phyloP scores from a whole-genome alignment of 53 echinoderm and acorn worm species.

The Henricia sp. region DNA sequence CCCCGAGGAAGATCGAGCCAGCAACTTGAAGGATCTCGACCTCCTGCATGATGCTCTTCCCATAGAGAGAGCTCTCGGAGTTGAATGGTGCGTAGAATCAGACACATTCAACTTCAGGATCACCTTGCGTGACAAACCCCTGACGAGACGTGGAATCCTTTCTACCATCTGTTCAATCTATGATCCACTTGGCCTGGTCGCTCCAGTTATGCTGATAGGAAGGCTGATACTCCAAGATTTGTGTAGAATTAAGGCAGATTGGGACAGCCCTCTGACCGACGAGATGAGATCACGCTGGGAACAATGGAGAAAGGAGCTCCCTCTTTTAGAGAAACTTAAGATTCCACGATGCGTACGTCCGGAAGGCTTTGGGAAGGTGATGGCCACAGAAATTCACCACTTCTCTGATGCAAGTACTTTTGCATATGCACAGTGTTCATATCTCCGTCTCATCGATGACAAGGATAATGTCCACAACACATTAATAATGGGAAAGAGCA shows the following conservation, averaged over 20 bases:
- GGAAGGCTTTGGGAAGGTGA: slow-evolving; percentile 9
- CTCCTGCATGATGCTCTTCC: slow-evolving; percentile 51
- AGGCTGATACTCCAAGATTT: slow-evolving; percentile 70
- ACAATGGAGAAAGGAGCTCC: slow-evolving; percentile 48
- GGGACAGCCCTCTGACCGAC: slow-evolving; percentile 74
- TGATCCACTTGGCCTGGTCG: slow-evolving; percentile 73
- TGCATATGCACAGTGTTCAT: slow-evolving; percentile 76
- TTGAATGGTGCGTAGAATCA: slow-evolving; percentile 65
- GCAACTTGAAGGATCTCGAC: slow-evolving; percentile 29
- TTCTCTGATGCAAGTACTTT: slow-evolving; percentile 64
- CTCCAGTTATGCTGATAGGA: slow-evolving; percentile 65
- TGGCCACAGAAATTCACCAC: slow-evolving; percentile 45
- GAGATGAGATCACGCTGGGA: slow-evolving; percentile 59
- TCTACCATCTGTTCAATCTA: slow-evolving; percentile 66
- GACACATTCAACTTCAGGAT: slow-evolving; percentile 69
- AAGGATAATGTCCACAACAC: slow-evolving; percentile 15
- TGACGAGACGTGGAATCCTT: slow-evolving; percentile 63
- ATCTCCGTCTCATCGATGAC: slow-evolving; percentile 54
- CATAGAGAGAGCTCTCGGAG: slow-evolving; percentile 61
- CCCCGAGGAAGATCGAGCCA: slow-evolving; percentile 55
- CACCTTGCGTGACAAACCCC: slow-evolving; percentile 41
- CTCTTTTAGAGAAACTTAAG: slow-evolving; percentile 31
- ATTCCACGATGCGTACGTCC: slow-evolving; percentile 45
- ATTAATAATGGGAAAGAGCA: slow-evolving; percentile 63
- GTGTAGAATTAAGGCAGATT: slow-evolving; percentile 54